Evolutionary conservation across 2,888 invertebrate genomes (phyloP).

Genomic region (Deilephila elpenor): DNA sequence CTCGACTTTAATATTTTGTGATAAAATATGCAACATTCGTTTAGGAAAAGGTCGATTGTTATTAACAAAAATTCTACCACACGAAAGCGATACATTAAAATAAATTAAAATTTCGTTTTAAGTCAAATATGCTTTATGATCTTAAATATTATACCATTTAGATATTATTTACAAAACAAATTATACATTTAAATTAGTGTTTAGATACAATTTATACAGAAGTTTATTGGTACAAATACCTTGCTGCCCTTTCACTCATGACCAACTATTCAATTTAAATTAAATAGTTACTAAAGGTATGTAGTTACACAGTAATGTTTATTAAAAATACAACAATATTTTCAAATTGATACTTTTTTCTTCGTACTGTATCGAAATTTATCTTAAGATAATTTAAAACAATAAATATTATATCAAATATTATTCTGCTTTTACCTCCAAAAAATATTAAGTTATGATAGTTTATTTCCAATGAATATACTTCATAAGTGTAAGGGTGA

Average conservation of each 20-base stretch:
- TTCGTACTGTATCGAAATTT: no score
- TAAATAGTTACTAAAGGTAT: no score
- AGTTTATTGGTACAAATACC: neutral
- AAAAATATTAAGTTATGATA: neutral
- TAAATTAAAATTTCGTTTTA: neutral
- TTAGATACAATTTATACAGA: neutral
- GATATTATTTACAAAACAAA: neutral
- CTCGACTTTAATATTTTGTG: neutral
- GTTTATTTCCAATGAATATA: neutral
- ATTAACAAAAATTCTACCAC: neutral
- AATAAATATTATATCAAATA: no score
- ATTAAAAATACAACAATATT: no score
- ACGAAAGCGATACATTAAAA: neutral
- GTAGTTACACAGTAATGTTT: no score
- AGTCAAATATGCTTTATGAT: neutral
- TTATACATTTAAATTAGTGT: slow-evolving; percentile 6
- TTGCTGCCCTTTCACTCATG: neutral
- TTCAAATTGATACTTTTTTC: no score
- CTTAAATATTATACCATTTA: neutral
- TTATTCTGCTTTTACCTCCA: no score
- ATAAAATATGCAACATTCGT: neutral
- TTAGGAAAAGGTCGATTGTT: no score
- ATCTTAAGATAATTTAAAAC: no score
- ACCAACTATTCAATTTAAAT: neutral
- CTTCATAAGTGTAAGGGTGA: slow-evolving; percentile 11